phyloP scores from a whole-genome alignment of 2,888 invertebrate species.

The Epicampocera succincta region DNA sequence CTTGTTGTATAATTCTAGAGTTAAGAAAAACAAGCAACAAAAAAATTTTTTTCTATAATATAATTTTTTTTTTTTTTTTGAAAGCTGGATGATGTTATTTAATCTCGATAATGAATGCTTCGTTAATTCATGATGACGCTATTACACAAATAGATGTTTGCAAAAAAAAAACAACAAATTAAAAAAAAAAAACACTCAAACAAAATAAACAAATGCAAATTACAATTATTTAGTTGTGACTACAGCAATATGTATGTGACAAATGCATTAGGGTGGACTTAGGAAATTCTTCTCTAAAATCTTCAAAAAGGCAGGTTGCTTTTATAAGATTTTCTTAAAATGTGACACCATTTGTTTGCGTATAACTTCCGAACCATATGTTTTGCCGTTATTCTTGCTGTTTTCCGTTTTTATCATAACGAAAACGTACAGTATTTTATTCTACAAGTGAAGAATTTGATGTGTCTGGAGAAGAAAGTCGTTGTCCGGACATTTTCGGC shows the following conservation, averaged over 20 bases:
- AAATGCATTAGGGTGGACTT: too few relatives aligned
- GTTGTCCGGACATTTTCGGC: too few relatives aligned
- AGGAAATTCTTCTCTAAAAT: too few relatives aligned
- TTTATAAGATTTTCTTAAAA: too few relatives aligned
- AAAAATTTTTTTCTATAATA: conserved; percentile 17
- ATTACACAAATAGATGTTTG: conserved; percentile 44
- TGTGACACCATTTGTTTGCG: too few relatives aligned
- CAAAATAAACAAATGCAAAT: conserved; percentile 18
- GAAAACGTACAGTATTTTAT: too few relatives aligned
- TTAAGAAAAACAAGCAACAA: conserved; percentile 1
- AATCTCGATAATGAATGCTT: conserved; percentile 68
- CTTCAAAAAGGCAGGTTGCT: too few relatives aligned
- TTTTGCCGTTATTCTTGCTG: too few relatives aligned
- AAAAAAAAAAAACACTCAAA: conserved; percentile 41
- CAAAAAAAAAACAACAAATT: conserved; percentile 8
- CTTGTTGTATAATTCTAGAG: neutral
- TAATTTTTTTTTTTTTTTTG: conserved; percentile 13
- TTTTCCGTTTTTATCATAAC: too few relatives aligned
- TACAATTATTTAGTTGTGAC: conserved; percentile 39
- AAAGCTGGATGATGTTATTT: conserved; percentile 57
- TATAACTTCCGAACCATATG: too few relatives aligned
- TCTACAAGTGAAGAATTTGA: too few relatives aligned
- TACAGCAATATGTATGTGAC: neutral
- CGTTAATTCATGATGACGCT: conserved; percentile 67
- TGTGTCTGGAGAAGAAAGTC: too few relatives aligned